These are phyloP conservation scores for Corythornis vintsioides DNA, from an alignment of 2,113 vertebrate genomes.

Conservation along the genomic window DNA sequence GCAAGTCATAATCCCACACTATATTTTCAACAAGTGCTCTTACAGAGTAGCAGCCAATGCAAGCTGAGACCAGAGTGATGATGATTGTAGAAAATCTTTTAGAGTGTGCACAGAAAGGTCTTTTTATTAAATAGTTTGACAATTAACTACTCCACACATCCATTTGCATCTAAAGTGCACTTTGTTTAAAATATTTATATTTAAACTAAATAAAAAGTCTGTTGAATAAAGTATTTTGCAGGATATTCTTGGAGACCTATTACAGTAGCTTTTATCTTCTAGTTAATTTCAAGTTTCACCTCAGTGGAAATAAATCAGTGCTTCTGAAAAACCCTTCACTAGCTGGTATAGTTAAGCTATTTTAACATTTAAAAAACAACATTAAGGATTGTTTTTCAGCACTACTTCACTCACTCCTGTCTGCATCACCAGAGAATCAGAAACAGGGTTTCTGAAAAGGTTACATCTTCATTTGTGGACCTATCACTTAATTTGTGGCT, in stretches of 20 bases:
- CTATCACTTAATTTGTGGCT: background rate
- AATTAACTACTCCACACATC: slow-evolving; percentile 7
- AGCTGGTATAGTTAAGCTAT: background rate
- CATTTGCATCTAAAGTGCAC: background rate
- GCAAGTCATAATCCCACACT: slow-evolving; percentile 14
- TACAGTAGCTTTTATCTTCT: background rate
- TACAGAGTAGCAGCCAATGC: slow-evolving; percentile 20
- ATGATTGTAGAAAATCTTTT: background rate
- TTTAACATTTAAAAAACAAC: background rate
- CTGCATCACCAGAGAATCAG: background rate
- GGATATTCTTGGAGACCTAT: background rate
- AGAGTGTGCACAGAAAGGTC: background rate
- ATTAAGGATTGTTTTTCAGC: background rate
- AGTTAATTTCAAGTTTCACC: background rate
- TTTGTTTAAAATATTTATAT: background rate
- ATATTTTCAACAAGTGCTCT: slow-evolving; percentile 14
- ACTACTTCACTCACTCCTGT: background rate
- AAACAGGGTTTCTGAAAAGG: background rate
- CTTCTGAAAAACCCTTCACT: background rate
- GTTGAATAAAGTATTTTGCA: background rate
- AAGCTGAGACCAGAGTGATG: slow-evolving; percentile 30
- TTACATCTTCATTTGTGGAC: background rate
- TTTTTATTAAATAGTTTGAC: slow-evolving; percentile 28
- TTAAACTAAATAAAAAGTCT: background rate
- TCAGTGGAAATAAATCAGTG: background rate